Evolutionary conservation across 2,797 vertebrate genomes (phyloP).

Genomic region (Acropternis orthonyx): DNA sequence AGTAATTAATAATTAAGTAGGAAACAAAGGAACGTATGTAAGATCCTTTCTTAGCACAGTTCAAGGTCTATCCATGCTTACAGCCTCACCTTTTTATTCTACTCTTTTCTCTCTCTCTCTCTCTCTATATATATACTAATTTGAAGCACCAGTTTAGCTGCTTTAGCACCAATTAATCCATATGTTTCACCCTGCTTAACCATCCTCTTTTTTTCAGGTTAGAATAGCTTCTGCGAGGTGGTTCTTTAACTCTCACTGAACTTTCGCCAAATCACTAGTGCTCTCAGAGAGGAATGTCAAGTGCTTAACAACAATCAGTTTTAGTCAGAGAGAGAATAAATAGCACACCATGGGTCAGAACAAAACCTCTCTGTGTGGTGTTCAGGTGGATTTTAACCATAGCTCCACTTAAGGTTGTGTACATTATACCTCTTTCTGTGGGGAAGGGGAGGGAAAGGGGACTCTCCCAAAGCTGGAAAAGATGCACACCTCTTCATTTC

Average conservation of each 20-base stretch:
- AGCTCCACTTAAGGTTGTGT: neutral
- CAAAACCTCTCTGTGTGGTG: neutral
- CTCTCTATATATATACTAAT: neutral
- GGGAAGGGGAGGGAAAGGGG: neutral
- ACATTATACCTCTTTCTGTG: neutral
- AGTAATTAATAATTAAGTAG: slow-evolving; percentile 2
- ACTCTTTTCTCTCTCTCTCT: neutral
- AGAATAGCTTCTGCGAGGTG: slow-evolving; percentile 49
- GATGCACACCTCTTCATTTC: neutral
- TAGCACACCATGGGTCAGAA: neutral
- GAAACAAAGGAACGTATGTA: neutral
- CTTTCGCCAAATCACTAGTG: slow-evolving; percentile 37
- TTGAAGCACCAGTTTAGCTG: neutral
- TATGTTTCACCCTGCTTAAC: slow-evolving; percentile 58
- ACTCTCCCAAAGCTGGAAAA: neutral
- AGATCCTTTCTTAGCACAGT: neutral
- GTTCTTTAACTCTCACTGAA: slow-evolving; percentile 44
- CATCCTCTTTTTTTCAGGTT: slow-evolving; percentile 18
- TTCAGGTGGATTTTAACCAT: slow-evolving; percentile 42
- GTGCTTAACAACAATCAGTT: slow-evolving; percentile 28
- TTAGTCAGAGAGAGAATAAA: slow-evolving; percentile 55
- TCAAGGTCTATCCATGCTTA: neutral
- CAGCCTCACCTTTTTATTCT: neutral
- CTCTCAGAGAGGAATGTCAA: slow-evolving; percentile 35
- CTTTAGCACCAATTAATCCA: neutral